Base-by-base conservation (phyloP, 2,113 vertebrate genomes). In the Pheucticus melanocephalus region DNA sequence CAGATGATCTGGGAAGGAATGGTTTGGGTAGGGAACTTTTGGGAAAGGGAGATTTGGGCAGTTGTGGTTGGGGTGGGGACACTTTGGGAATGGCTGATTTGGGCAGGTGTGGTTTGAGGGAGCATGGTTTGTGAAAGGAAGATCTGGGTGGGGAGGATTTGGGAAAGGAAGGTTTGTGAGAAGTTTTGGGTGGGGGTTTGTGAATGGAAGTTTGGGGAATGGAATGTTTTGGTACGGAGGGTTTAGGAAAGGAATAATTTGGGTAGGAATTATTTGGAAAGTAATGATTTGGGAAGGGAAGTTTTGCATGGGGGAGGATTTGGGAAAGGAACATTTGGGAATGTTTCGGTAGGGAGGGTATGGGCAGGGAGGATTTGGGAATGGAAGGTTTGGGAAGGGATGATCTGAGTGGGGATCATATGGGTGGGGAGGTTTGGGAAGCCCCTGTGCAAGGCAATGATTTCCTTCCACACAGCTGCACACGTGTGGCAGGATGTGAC, bases 361-460 rank as follows among this genome's bases (percentile, higher is more conserved):
- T 44, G 7, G 63, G 7, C 10, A 44, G 20, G 42, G 42, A 33
- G 10, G 30, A 42, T 66, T 48, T 68, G n/a, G 45, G 25, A 37
- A 68, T 11, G 45, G 45, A 28, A 45, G 4, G 31, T 45, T 44
- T 65, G 40, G 14, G 60, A 40, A 63, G 14, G 40, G 42, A 45
- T 45, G 40, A 24, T 65, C 30, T 45, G 63, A 45, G 40, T 65
- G 42, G 30, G 42, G 21, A 65, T 63, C 27, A 30, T 40, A 30
- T 10, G 60, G 27, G 27, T 63, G 27, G 42, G 30, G 10, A 65
- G 21, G 40, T 65, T 65, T 65, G 40, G 31, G 42, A 33, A 33
- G 10, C 0, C 5, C 35, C 53, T 42, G 37, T 24, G 60, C 16
- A n/a, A 42, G 22, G 19, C 61, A 33, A 0, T 1, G 1, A 3